These are phyloP conservation scores for Molothrus aeneus DNA, from an alignment of 2,797 vertebrate species.

Conservation along the genomic window DNA sequence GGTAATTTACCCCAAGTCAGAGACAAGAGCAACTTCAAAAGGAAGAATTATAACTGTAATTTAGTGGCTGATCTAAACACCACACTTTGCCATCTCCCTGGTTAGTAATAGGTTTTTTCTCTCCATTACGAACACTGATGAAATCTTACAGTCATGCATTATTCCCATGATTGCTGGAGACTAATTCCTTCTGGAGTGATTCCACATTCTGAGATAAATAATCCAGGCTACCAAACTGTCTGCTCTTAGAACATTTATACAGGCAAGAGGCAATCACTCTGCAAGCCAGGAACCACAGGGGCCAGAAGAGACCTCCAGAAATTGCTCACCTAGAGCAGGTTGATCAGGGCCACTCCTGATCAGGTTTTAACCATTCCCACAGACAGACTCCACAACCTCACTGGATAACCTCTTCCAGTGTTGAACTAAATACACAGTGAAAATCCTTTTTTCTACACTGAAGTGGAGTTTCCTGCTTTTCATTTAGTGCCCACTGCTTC, in stretches of 20 bases:
- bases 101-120: neutral
- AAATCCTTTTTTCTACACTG: neutral
- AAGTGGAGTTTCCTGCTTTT: neutral
- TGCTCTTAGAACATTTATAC: neutral
- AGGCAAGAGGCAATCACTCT: neutral
- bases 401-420: neutral
- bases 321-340: neutral
- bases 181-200: neutral
- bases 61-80: neutral
- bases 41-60: neutral
- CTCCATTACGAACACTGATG: neutral
- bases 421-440: neutral
- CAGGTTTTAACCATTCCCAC: neutral
- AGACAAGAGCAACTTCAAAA: neutral
- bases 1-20: neutral
- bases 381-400: neutral
- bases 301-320: neutral
- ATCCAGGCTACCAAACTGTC: neutral
- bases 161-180: neutral
- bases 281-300: neutral
- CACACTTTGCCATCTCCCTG: neutral
- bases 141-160: neutral
- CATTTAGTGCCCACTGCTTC: neutral
- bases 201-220: neutral
- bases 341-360: neutral